Percentiles rank a stretch among this genome's conserved stretches.
These are phyloP conservation scores for Rhinolophus sinicus DNA, from an alignment of 2,113 vertebrate species.

Conservation along the genomic window DNA sequence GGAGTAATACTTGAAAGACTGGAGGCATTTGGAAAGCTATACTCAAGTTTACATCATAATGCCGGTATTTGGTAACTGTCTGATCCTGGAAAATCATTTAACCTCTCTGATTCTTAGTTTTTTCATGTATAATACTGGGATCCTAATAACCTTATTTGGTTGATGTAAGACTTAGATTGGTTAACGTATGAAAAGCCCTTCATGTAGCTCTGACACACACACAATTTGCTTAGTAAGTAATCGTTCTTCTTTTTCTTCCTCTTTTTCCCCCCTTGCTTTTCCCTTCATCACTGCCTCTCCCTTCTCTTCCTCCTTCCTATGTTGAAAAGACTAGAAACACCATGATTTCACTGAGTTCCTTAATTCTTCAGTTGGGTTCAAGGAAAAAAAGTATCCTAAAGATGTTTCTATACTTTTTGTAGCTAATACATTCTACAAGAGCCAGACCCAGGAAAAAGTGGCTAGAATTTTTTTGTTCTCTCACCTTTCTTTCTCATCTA, in stretches of 20 bases:
- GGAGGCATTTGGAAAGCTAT: neutral
- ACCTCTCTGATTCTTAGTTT: neutral
- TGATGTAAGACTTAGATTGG: neutral
- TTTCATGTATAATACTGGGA: neutral
- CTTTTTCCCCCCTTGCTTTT: neutral
- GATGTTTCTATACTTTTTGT: neutral
- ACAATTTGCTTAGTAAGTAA: neutral
- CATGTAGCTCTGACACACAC: neutral
- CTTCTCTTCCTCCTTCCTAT: neutral
- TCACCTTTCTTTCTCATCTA: neutral
- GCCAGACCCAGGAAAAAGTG: neutral
- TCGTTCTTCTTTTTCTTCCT: neutral
- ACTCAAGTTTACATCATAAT: neutral
- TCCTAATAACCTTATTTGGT: neutral
- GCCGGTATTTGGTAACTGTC: neutral
- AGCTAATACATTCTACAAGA: neutral
- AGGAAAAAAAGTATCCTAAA: neutral
- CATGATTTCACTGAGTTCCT: neutral
- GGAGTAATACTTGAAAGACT: neutral
- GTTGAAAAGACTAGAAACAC: neutral
- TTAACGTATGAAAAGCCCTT: neutral
- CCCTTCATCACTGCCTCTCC: neutral
- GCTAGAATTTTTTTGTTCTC: neutral
- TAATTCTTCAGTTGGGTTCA: neutral
- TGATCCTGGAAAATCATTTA: neutral